These are phyloP conservation scores for Enteromius paludinosus DNA, from an alignment of 2,797 vertebrate species.

Conservation along the genomic window DNA sequence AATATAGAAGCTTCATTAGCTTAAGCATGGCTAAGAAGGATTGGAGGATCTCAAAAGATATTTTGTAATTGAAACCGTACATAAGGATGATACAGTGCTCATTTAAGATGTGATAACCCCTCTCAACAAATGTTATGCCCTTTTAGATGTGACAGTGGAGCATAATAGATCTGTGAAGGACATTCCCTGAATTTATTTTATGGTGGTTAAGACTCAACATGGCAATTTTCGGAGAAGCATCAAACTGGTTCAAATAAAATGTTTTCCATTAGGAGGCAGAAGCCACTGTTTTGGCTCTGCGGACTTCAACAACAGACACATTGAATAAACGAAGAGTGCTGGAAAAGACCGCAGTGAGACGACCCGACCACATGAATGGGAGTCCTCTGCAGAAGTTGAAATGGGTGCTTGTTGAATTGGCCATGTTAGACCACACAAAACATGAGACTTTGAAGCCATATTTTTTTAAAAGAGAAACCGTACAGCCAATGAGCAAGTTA, in stretches of 20 bases:
- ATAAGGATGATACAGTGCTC: not conserved
- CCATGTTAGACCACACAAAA: conserved; percentile 55
- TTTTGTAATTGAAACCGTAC: not conserved
- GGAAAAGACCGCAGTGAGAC: conserved; percentile 41
- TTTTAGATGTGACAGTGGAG: not conserved
- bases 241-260: conserved; percentile 41
- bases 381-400: conserved; percentile 35
- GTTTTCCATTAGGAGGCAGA: conserved; percentile 52
- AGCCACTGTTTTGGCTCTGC: conserved; percentile 47
- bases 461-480: conserved; percentile 24
- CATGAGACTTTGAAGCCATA: conserved; percentile 31
- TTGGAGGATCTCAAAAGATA: not conserved
- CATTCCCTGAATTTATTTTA: conserved; percentile 4
- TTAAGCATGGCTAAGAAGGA: not conserved
- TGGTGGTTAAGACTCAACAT: conserved; percentile 12
- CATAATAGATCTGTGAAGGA: not conserved
- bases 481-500: not conserved
- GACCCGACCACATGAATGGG: conserved; percentile 60
- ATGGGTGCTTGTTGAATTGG: conserved; percentile 38
- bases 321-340: conserved; percentile 48
- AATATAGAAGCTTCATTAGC: not conserved
- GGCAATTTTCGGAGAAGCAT: conserved; percentile 36
- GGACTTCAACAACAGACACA: conserved; percentile 56
- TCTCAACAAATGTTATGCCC: not conserved
- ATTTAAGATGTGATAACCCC: not conserved